These are phyloP conservation scores for Campylomormyrus numenius DNA, from an alignment of 2,113 vertebrate genomes.

Conservation along the genomic window DNA sequence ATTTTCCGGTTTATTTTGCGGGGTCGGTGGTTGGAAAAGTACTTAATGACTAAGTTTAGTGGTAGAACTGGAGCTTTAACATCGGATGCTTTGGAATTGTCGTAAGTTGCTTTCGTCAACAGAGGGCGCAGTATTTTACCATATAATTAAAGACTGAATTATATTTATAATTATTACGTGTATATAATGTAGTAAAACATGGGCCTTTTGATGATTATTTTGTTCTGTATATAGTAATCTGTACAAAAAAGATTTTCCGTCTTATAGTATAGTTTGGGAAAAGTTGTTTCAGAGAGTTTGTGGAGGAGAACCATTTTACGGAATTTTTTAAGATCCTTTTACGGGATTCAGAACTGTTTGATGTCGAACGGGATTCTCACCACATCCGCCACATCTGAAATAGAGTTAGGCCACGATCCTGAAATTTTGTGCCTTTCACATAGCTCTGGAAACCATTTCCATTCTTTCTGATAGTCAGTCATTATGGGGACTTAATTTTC, in stretches of 20 bases:
- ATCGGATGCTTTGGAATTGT: not conserved
- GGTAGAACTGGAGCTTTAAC: not conserved
- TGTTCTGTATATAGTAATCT: not conserved
- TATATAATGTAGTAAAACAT: not conserved
- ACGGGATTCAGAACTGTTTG: not conserved
- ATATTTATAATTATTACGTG: not conserved
- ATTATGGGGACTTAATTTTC: constrained; percentile 7
- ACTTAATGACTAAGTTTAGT: not conserved
- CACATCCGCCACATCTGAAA: constrained; percentile 9
- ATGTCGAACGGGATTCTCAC: not conserved
- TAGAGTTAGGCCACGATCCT: not conserved
- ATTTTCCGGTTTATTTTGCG: not conserved
- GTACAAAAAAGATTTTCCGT: not conserved
- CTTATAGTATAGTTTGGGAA: not conserved
- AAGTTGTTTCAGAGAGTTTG: not conserved
- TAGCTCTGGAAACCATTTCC: constrained; percentile 1
- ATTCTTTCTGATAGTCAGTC: not conserved
- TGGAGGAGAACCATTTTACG: not conserved
- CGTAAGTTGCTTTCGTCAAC: not conserved
- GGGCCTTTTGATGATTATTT: not conserved
- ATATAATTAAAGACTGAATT: not conserved
- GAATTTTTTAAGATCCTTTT: not conserved
- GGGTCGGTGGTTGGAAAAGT: not conserved
- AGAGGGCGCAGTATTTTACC: not conserved
- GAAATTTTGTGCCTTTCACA: not conserved